These are phyloP conservation scores for Nibea coibor DNA, from an alignment of 2,113 vertebrate species.

Conservation along the genomic window DNA sequence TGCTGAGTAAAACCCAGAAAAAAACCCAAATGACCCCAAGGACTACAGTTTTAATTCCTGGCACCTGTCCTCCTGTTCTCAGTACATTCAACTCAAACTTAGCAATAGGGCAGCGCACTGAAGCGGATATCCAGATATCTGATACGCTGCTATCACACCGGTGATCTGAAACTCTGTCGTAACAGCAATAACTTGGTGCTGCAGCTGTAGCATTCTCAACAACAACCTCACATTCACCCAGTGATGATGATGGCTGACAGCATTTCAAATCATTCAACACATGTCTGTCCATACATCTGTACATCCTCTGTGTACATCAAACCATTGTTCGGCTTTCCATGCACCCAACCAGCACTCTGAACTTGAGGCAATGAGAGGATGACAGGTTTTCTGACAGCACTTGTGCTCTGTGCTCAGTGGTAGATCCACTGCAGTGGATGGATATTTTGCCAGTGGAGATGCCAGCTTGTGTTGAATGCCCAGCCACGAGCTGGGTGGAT, in stretches of 20 bases:
- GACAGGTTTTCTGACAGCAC: slow-evolving; percentile 49
- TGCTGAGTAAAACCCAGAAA: background rate
- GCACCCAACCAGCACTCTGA: slow-evolving; percentile 26
- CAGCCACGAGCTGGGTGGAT: slow-evolving; percentile 62
- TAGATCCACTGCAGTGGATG: slow-evolving; percentile 37
- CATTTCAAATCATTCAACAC: background rate
- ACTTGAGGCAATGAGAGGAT: slow-evolving; percentile 28
- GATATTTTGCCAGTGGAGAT: slow-evolving; percentile 43
- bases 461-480: slow-evolving; percentile 56
- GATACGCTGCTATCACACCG: background rate
- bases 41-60: background rate
- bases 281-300: background rate
- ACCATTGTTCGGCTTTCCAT: background rate
- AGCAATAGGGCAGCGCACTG: background rate
- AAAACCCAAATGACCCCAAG: background rate
- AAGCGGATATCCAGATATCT: background rate
- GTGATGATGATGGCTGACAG: background rate
- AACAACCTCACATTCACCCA: background rate
- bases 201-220: background rate
- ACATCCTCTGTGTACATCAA: background rate
- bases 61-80: background rate
- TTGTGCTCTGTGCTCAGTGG: slow-evolving; percentile 38
- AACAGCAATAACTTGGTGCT: background rate
- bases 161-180: background rate
- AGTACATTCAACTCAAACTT: background rate